Percentiles rank a stretch among this genome's conserved stretches.
phyloP scores from a whole-genome alignment of 2,113 vertebrate genomes.

The Cercopithecus mona region DNA sequence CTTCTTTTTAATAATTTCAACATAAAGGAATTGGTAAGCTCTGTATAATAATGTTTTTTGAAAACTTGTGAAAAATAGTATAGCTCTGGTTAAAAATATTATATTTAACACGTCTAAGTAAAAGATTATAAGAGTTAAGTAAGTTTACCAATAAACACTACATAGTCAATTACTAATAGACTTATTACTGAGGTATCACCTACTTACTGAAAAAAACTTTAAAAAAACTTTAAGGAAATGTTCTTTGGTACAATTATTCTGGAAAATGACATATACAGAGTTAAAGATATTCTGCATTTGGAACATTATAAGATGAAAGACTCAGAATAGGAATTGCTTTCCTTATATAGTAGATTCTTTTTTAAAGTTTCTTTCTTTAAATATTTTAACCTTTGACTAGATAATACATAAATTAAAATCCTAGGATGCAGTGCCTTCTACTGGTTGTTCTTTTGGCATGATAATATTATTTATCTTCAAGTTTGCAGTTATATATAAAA shows the following conservation, averaged over 20 bases:
- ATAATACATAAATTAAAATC: slow-evolving; percentile 15
- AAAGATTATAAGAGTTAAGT: neutral
- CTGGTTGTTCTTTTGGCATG: slow-evolving; percentile 23
- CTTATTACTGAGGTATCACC: neutral
- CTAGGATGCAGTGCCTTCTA: slow-evolving; percentile 48
- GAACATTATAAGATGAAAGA: neutral
- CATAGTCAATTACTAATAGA: neutral
- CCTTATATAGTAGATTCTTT: neutral
- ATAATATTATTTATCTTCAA: slow-evolving; percentile 23
- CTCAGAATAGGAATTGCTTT: neutral
- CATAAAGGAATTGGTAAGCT: neutral
- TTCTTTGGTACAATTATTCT: neutral
- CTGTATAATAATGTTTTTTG: neutral
- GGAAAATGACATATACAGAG: neutral
- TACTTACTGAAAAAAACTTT: neutral
- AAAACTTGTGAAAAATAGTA: neutral
- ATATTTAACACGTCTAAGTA: neutral
- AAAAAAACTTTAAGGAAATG: neutral
- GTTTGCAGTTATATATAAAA: neutral
- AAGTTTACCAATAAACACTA: neutral
- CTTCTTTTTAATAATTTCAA: neutral
- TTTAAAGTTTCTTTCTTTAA: neutral
- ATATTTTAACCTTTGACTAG: slow-evolving; percentile 22
- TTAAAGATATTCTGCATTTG: neutral
- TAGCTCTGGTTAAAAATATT: neutral